Evolutionary conservation across 2,888 invertebrate genomes (phyloP).

Genomic region (Anagyrus pseudococci): DNA sequence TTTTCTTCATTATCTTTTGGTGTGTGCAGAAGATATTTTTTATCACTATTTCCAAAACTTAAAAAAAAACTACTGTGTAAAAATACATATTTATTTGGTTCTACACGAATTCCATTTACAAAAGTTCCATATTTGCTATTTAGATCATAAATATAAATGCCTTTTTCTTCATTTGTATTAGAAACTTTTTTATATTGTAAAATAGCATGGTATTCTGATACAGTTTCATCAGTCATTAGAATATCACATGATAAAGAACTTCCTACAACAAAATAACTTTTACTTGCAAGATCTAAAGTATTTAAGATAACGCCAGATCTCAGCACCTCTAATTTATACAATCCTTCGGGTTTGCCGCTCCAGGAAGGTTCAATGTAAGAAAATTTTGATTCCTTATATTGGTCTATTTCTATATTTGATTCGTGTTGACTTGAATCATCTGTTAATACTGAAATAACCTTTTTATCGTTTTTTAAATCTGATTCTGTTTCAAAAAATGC

Average conservation of each 20-base stretch:
- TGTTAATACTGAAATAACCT: neutral
- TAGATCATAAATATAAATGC: constrained; percentile 92
- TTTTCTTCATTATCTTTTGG: constrained; percentile 86
- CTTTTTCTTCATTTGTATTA: constrained; percentile 65
- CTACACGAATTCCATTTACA: constrained; percentile 82
- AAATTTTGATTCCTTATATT: constrained; percentile 63
- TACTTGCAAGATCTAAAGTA: constrained; percentile 71
- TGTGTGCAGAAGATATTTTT: constrained; percentile 82
- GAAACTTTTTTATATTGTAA: constrained; percentile 80
- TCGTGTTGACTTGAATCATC: constrained; percentile 8
- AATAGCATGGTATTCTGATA: constrained; percentile 90
- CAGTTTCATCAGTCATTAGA: constrained; percentile 88
- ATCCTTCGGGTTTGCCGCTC: constrained; percentile 73
- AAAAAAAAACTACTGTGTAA: constrained; percentile 89
- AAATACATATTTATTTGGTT: constrained; percentile 76
- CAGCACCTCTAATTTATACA: constrained; percentile 82
- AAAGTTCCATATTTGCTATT: constrained; percentile 94
- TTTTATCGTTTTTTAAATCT: neutral
- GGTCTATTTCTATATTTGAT: constrained; percentile 15
- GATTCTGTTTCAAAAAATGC: constrained; percentile 15
- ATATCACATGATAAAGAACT: constrained; percentile 83
- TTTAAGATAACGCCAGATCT: constrained; percentile 87
- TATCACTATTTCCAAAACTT: constrained; percentile 87
- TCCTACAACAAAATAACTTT: constrained; percentile 82
- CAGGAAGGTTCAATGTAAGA: constrained; percentile 83